Base-by-base conservation (phyloP, 2,797 vertebrate species). In the Bucorvus abyssinicus region DNA sequence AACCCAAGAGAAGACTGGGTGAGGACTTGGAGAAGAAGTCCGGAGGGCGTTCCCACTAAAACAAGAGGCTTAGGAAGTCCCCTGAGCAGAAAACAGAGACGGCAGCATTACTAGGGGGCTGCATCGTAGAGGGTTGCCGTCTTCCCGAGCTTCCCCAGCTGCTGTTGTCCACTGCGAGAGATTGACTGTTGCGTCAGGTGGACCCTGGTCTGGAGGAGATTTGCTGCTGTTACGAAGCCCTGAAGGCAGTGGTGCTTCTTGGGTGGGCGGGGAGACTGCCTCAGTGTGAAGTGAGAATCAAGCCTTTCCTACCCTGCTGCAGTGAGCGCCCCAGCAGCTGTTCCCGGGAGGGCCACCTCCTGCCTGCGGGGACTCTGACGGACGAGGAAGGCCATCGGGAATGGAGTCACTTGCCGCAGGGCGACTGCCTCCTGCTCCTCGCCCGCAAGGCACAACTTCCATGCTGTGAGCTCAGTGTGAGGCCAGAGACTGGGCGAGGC, bases 391-490 rank as follows among this genome's bases (percentile, higher is more conserved):
- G 29, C n/a, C 5, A 0, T 27, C 26, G 6, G n/a, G 24, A 36
- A 24, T 7, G 45, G 19, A 68, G 61, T 57, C 71, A 12, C 20
- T 36, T 38, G 57, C 44, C 0, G 0, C 61, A 38, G 49, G 36
- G 22, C 55, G 69, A 12, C 36, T 30, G 61, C 69, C 49, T 61
- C 53, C 23, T 76, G 4, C 69, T 89, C 27, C 86, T 73, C 61
- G 22, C 16, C 29, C 50, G n/a, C 0, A 0, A 53, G 77, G 73
- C 91, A 70, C 22, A 15, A 20, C 71, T 79, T 86, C 47, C 6
- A 1, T 0, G 2, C 76, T 5, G 0, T 1, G n/a, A 86, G 21
- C 75, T 23, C 20, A 50, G 8, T 0, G 1, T 32, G 59, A 73
- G 32, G 40, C 34, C 34, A 20, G 32, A 45, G 47, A 15, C 81